Conservation (phyloP, 2,113 vertebrate genomes). For the Larimichthys polyactis region DNA sequence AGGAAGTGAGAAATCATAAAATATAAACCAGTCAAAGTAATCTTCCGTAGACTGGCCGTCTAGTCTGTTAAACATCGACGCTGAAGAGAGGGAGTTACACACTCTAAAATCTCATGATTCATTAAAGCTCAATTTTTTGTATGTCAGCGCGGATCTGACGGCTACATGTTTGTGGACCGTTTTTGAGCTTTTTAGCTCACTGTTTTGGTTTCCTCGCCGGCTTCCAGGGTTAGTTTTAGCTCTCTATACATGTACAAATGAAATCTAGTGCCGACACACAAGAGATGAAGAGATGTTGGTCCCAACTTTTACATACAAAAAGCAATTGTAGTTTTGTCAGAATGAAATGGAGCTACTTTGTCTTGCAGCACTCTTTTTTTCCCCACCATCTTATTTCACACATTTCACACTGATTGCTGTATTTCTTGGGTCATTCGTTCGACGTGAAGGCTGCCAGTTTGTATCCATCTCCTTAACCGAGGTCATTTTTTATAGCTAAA, state of each 20-base stretch:
- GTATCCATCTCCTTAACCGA: conserved; percentile 10
- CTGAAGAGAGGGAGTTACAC: neutral
- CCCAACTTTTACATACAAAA: neutral
- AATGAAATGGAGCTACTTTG: neutral
- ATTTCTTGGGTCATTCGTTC: conserved; percentile 43
- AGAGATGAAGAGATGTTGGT: neutral
- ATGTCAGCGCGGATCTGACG: neutral
- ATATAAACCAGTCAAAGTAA: neutral
- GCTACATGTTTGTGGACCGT: neutral
- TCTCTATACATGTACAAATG: neutral
- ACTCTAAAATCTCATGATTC: neutral
- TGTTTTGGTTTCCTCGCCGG: neutral
- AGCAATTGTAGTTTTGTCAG: neutral
- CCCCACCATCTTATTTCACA: conserved; percentile 26
- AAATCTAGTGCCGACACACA: neutral
- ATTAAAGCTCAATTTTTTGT: neutral
- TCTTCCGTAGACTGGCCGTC: neutral
- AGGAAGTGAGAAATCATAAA: conserved; percentile 19
- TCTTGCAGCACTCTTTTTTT: neutral
- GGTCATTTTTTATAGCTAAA: conserved; percentile 53
- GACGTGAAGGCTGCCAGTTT: neutral
- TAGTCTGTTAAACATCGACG: neutral
- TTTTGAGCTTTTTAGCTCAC: neutral
- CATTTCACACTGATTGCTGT: conserved; percentile 16
- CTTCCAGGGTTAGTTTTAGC: neutral